phyloP scores from a whole-genome alignment of 2,797 vertebrate species.

The Lepilemur septentrionalis region DNA sequence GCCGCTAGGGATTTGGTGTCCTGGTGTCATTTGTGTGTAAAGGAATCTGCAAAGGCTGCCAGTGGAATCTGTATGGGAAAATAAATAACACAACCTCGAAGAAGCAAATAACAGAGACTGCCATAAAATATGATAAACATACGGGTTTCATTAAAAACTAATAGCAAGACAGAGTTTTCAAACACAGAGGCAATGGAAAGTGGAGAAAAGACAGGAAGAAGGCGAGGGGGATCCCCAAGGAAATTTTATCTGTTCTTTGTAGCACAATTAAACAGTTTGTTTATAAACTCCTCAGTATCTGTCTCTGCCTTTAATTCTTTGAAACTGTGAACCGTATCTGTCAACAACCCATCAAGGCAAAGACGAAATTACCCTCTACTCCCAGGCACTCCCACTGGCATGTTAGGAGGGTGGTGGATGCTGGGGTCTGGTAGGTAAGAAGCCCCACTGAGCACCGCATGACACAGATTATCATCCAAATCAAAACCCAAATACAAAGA shows the following conservation, averaged over 20 bases:
- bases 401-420: background rate
- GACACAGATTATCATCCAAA: background rate
- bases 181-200: slow-evolving; percentile 1
- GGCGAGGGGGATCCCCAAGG: background rate
- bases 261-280: background rate
- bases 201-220: background rate
- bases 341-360: background rate
- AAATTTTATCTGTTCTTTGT: background rate
- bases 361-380: background rate
- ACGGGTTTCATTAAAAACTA: slow-evolving; percentile 65
- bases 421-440: background rate
- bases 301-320: background rate
- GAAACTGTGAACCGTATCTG: background rate
- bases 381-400: background rate
- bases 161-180: slow-evolving; percentile 5
- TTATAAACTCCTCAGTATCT: background rate
- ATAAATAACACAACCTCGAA: background rate
- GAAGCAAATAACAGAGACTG: background rate
- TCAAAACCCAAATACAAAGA: background rate
- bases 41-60: slow-evolving; percentile 39
- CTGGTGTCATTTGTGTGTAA: background rate
- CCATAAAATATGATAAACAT: slow-evolving; percentile 31
- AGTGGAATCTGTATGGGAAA: background rate
- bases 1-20: background rate
- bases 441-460: rapidly evolving